Evolutionary conservation across 2,797 vertebrate species (phyloP), one percentile per base, ranked within the genome.

Genomic region (Sandelia bainsii): DNA sequence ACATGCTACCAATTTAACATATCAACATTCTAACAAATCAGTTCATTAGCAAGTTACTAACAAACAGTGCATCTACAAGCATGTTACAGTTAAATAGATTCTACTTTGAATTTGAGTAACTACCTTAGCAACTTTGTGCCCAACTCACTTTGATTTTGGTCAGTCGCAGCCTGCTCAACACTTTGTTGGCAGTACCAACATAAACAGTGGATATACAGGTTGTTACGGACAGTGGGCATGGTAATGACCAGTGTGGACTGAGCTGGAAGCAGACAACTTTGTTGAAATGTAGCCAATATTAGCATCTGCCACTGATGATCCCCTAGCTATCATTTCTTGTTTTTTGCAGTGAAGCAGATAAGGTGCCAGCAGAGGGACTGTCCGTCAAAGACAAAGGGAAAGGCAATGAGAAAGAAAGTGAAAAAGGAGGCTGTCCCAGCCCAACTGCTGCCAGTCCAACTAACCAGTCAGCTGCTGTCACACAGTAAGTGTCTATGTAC

Each of bases 281-380:
- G 13, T 29, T 42, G 53, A 61, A 19, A 57, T 34, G 22, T 14
- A 60, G 8, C 60, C 20, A 59, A 1, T 9, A 59, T 16, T 51
- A 19, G 34, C 42, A 56, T 22, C 29, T 62, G 9, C 58, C 13
- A 22, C 11, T 60, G 37, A 68, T 22, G 20, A 42, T 34, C 37
- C 12, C 25, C 8, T 37, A 37, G 14, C 17, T 9, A 1, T 75
- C 10, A 20, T 2, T 58, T 9, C 7, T 61, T 32, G 2, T 42
- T 22, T 20, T 73, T 81, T 80, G 23, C 80, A 93, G 92, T 12
- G 90, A 92, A 32, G 81, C 68, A 17, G 91, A 87, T 62, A 85
- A 82, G 69, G 57, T 85, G 59, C 83, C 91, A 54, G 23, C 42
- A 40, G 91, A 90, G 22, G 87, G 80, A 60, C 80, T 88, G 12